Conservation (phyloP, 2,797 vertebrate species). For the Chaetophractus vellerosus region DNA sequence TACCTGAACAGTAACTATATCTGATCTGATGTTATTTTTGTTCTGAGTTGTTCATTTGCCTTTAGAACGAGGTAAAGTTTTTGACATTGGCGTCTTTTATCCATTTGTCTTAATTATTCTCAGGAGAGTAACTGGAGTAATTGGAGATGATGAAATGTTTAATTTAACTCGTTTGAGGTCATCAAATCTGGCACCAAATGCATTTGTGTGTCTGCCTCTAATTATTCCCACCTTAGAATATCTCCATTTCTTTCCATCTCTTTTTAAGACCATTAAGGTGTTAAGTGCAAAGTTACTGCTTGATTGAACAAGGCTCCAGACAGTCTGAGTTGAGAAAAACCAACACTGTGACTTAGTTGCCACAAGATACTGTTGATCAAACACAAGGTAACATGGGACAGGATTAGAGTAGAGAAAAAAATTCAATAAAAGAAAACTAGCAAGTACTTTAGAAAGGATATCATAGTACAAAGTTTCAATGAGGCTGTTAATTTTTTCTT, state of each 20-base stretch:
- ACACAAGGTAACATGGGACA: conserved; percentile 84
- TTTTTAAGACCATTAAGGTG: conserved; percentile 91
- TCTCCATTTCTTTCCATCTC: conserved; percentile 84
- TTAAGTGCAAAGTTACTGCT: conserved; percentile 88
- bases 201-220: conserved; percentile 90
- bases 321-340: conserved; percentile 90
- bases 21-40: background rate
- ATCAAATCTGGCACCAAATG: conserved; percentile 91
- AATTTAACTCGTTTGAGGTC: conserved; percentile 91
- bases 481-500: conserved; percentile 68
- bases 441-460: conserved; percentile 35
- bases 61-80: conserved; percentile 23
- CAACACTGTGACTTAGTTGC: conserved; percentile 82
- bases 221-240: conserved; percentile 88
- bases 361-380: conserved; percentile 89
- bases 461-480: background rate
- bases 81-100: conserved; percentile 78
- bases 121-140: conserved; percentile 85
- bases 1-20: background rate
- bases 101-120: conserved; percentile 84
- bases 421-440: conserved; percentile 50
- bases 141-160: conserved; percentile 89
- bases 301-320: conserved; percentile 92
- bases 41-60: background rate
- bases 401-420: conserved; percentile 51